A percentile compares a stretch with the other conserved stretches of the same genome.
Conservation (phyloP, 2,888 invertebrate species). For the Phorcus lineatus region DNA sequence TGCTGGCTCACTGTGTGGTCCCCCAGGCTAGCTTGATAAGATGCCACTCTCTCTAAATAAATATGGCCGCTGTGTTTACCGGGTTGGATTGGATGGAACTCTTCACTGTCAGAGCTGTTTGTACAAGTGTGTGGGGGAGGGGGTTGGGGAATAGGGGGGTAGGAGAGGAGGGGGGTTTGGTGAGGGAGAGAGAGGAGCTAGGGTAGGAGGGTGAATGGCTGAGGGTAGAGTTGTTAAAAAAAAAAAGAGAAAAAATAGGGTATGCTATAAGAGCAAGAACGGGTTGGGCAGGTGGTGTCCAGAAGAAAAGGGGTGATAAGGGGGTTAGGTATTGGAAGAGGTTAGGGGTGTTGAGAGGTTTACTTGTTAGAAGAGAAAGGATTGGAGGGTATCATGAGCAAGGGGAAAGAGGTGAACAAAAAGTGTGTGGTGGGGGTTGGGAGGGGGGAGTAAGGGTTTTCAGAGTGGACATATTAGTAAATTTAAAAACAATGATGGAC, state of each 20-base stretch:
- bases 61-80: conserved; percentile 26
- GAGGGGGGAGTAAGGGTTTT: background rate
- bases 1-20: conserved; percentile 28
- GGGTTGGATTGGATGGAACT: conserved; percentile 13
- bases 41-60: conserved; percentile 32
- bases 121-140: conserved; percentile 30
- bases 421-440: no score
- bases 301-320: background rate
- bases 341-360: background rate
- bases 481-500: background rate
- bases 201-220: background rate
- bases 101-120: conserved; percentile 35
- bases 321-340: background rate
- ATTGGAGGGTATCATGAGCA: background rate
- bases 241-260: background rate
- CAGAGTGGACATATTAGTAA: background rate
- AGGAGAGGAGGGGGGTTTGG: background rate
- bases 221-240: background rate
- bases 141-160: background rate
- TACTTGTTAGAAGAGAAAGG: no score
- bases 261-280: background rate
- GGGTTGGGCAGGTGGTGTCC: background rate
- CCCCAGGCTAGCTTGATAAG: conserved; percentile 18
- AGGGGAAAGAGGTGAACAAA: background rate
- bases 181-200: background rate